Conservation (phyloP, 2,113 vertebrate species). For the Shinisaurus crocodilurus region DNA sequence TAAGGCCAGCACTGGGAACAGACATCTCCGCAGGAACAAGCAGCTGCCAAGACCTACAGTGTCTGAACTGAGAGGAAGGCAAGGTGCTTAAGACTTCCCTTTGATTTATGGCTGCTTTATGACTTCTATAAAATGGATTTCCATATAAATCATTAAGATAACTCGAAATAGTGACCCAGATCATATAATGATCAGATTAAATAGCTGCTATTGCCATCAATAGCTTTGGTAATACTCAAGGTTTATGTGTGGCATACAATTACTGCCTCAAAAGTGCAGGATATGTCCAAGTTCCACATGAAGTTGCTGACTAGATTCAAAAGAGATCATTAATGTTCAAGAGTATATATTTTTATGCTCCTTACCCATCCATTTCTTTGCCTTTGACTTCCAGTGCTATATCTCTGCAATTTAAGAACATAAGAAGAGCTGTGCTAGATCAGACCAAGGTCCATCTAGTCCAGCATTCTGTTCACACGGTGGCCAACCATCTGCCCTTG, state of each 20-base stretch:
- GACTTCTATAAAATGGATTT: constrained; percentile 19
- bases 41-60: constrained; percentile 30
- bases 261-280: background rate
- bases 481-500: too few species aligned
- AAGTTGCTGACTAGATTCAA: background rate
- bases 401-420: background rate
- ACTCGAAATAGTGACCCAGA: background rate
- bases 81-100: constrained; percentile 33
- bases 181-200: background rate
- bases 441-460: too few species aligned
- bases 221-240: constrained; percentile 1
- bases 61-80: background rate
- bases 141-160: constrained; percentile 38
- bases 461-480: too few species aligned
- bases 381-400: background rate
- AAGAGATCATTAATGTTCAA: background rate
- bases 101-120: constrained; percentile 18
- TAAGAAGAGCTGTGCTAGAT: too few species aligned
- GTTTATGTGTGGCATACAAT: background rate
- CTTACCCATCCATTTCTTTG: background rate
- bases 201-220: background rate
- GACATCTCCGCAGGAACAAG: background rate
- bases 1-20: constrained; percentile 38
- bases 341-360: background rate
- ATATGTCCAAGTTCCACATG: background rate